Base-by-base conservation (phyloP, 1,140 invertebrate genomes). In the Thaumetopoea pityocampa region DNA sequence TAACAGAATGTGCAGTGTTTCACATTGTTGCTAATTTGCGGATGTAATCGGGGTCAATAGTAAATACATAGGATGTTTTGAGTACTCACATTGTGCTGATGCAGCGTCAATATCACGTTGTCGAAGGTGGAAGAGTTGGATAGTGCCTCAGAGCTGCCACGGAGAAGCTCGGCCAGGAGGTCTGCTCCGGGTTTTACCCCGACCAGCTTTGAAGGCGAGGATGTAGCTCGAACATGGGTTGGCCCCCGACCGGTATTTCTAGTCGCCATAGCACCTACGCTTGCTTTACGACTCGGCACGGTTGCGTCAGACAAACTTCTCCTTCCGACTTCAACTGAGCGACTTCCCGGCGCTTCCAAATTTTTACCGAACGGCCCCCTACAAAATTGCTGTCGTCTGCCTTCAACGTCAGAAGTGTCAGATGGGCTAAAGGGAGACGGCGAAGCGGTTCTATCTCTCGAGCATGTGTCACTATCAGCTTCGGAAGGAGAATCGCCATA, bases 181-280 rank as follows among this genome's bases (percentile, higher is more conserved):
- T 93, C 91, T 0, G 88, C 89, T 30, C 90, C 90, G 1, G 90
- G 89, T 55, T 90, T 88, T 9, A 89, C 74, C 29, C 89, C 88
- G 58, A 90, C 90, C 37, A 94, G 82, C 78, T 93, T 92, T 0
- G 91, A 93, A 3, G 93, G 93, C 56, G 92, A 93, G 2, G 92
- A 94, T 1, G 91, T 92, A 1, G 93, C 93, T 56, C 93, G 73
- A 41, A 93, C 92, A 72, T 94, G 93, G 1, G 79, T 83, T 0
- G 70, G 70, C 1, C 76, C 73, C 5, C 65, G 55, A 52, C 65
- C 48, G 3, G 60, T 51, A 6, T 36, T 48, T 15, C 59, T 56
- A 6, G 50, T 58, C n/a, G 70, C 50, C 36, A 66, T 63, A 1
- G 69, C 61, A 14, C 74, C 72, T 16, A 67, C 73, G 49, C 79